Percentiles rank a stretch among this genome's conserved stretches.
These are phyloP conservation scores for Percina caprodes DNA, from an alignment of 2,113 vertebrate species.

Conservation along the genomic window DNA sequence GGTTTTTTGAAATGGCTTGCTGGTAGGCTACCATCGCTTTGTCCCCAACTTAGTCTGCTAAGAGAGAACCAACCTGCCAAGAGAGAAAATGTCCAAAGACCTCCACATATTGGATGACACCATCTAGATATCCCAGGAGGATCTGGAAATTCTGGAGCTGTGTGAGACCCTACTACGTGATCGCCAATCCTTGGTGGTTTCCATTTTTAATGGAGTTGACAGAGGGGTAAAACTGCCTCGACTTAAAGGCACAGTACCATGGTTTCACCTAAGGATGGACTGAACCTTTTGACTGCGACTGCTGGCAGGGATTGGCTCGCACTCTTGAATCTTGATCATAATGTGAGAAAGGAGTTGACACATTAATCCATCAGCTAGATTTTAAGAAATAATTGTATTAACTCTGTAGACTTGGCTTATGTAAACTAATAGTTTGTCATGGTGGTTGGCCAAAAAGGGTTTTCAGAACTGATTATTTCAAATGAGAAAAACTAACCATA, in stretches of 20 bases:
- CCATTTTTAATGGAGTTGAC: neutral
- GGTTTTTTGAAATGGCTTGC: neutral
- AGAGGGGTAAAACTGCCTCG: neutral
- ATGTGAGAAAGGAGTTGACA: neutral
- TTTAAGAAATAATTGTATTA: constrained; percentile 6
- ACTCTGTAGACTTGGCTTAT: neutral
- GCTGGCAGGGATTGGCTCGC: neutral
- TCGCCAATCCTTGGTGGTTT: neutral
- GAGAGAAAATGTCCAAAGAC: neutral
- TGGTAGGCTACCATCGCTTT: neutral
- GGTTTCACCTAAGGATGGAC: neutral
- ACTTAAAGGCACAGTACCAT: neutral
- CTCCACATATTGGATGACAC: neutral
- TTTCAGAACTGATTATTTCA: constrained; percentile 25
- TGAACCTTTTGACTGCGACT: neutral
- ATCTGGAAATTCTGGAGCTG: neutral
- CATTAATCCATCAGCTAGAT: constrained; percentile 6
- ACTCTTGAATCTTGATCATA: neutral
- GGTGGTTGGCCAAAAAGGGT: neutral
- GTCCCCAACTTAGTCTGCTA: neutral
- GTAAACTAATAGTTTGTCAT: constrained; percentile 31
- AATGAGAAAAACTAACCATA: constrained; percentile 10
- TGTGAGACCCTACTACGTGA: neutral
- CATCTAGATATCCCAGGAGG: neutral
- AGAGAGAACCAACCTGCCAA: neutral